These are phyloP conservation scores for Eristalis intricaria DNA, from an alignment of 2,888 invertebrate genomes.

Conservation along the genomic window DNA sequence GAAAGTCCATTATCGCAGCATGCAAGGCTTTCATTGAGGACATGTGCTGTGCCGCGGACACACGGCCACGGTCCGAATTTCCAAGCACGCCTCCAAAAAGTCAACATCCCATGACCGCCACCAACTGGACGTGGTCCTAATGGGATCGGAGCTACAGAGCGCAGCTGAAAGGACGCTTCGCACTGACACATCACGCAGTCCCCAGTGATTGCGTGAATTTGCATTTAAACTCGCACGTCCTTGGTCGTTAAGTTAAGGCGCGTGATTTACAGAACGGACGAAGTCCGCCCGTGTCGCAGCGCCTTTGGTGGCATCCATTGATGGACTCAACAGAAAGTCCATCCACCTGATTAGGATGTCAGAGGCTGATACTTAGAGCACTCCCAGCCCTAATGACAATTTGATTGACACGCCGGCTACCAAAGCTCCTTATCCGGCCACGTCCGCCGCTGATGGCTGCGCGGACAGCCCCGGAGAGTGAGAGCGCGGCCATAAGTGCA, in stretches of 20 bases:
- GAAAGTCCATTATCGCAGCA: conserved; percentile 37
- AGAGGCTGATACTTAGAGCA: conserved; percentile 46
- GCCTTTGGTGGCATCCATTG: conserved; percentile 30
- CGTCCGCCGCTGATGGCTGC: conserved; percentile 54
- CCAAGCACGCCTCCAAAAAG: conserved; percentile 16
- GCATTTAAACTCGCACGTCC: conserved; percentile 69
- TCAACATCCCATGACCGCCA: neutral
- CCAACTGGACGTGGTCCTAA: conserved; percentile 27
- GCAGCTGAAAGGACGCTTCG: conserved; percentile 47
- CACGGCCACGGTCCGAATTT: conserved; percentile 8
- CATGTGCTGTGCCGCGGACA: conserved; percentile 13
- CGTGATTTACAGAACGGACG: conserved; percentile 45
- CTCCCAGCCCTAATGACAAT: conserved; percentile 68
- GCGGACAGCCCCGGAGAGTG: conserved; percentile 1
- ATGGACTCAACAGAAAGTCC: conserved; percentile 37
- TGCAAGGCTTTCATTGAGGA: conserved; percentile 41
- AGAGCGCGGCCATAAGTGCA: conserved; percentile 55
- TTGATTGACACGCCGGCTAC: conserved; percentile 71
- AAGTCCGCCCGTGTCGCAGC: neutral
- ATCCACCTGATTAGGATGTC: conserved; percentile 69
- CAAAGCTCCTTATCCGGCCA: conserved; percentile 42
- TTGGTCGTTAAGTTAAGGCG: conserved; percentile 62
- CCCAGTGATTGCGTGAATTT: conserved; percentile 58
- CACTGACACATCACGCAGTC: conserved; percentile 60
- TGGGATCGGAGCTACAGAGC: conserved; percentile 29